phyloP scores from a whole-genome alignment of 2,888 invertebrate genomes.

The Thereva unica region DNA sequence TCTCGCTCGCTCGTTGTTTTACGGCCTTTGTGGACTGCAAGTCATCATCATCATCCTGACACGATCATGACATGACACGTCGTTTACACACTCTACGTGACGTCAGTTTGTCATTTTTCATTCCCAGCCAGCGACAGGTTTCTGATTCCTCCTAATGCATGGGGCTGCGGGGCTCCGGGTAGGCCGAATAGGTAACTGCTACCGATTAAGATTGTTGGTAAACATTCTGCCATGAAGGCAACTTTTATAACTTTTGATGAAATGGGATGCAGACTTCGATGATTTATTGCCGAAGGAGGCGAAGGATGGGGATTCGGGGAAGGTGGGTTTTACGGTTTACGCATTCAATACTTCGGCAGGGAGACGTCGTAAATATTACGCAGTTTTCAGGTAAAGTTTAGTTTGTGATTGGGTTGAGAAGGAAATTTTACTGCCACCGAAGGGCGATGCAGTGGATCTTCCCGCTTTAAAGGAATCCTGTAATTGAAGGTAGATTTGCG shows the following conservation, averaged over 20 bases:
- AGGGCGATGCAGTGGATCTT: too few relatives aligned
- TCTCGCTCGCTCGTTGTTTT: conserved; percentile 16
- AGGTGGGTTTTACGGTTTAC: too few relatives aligned
- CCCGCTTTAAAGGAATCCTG: too few relatives aligned
- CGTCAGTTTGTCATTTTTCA: conserved; percentile 38
- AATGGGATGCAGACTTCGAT: conserved; percentile 14
- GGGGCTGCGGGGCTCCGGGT: conserved; percentile 2
- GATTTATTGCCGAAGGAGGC: conserved; percentile 21
- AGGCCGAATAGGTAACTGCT: conserved; percentile 19
- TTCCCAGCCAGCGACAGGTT: conserved; percentile 10
- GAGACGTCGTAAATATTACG: too few relatives aligned
- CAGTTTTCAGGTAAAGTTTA: too few relatives aligned
- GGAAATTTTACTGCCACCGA: too few relatives aligned
- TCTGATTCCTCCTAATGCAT: conserved; percentile 5
- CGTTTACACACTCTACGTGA: conserved; percentile 40
- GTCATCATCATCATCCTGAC: conserved; percentile 41
- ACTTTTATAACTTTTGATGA: background rate
- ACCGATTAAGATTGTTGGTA: conserved; percentile 24
- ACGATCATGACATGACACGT: conserved; percentile 41
- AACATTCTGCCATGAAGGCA: conserved; percentile 4
- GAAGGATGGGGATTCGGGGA: conserved; percentile 10
- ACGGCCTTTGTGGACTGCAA: conserved; percentile 32
- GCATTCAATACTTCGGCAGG: too few relatives aligned
- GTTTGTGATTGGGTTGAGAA: too few relatives aligned
- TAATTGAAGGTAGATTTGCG: too few relatives aligned